Conservation (phyloP, 2,888 invertebrate species). For the Platycheirus rosarum region DNA sequence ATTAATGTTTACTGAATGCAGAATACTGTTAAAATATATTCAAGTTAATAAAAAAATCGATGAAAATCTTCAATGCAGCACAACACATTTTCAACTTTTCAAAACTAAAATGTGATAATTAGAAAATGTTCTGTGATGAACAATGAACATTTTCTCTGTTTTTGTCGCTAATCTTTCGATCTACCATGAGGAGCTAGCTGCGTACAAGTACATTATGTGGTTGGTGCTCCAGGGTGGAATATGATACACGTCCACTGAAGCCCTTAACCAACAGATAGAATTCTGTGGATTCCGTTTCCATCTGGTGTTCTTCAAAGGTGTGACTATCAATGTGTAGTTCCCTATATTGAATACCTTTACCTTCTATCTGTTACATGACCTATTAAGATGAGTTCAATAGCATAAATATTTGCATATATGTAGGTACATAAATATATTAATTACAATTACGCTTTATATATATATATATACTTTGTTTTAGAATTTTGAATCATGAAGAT, state of each 20-base stretch:
- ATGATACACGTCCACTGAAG: slow-evolving; percentile 53
- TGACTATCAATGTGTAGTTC: slow-evolving; percentile 4
- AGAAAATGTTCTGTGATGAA: not conserved
- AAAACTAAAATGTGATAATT: slow-evolving; percentile 10
- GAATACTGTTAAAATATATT: not conserved
- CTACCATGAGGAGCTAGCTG: slow-evolving; percentile 5
- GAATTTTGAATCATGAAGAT: no score
- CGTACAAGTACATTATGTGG: slow-evolving; percentile 32
- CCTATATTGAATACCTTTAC: slow-evolving; percentile 32
- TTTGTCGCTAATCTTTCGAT: slow-evolving; percentile 1
- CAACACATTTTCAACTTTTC: slow-evolving; percentile 5
- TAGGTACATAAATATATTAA: no score
- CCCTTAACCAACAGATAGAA: slow-evolving; percentile 53
- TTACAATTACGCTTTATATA: slow-evolving; percentile 36
- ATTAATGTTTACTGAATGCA: no score
- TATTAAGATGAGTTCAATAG: slow-evolving; percentile 61
- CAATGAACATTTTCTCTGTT: slow-evolving; percentile 7
- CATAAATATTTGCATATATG: slow-evolving; percentile 19
- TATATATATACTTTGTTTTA: no score
- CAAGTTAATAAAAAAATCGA: not conserved
- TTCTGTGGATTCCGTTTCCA: slow-evolving; percentile 45
- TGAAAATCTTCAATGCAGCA: not conserved
- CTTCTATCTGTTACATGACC: slow-evolving; percentile 57
- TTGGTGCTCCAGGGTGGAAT: slow-evolving; percentile 49
- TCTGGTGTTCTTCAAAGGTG: slow-evolving; percentile 30